Evolutionary conservation across 2,113 vertebrate genomes (phyloP), one percentile per base, ranked within the genome.

Genomic region (Heterotis niloticus): DNA sequence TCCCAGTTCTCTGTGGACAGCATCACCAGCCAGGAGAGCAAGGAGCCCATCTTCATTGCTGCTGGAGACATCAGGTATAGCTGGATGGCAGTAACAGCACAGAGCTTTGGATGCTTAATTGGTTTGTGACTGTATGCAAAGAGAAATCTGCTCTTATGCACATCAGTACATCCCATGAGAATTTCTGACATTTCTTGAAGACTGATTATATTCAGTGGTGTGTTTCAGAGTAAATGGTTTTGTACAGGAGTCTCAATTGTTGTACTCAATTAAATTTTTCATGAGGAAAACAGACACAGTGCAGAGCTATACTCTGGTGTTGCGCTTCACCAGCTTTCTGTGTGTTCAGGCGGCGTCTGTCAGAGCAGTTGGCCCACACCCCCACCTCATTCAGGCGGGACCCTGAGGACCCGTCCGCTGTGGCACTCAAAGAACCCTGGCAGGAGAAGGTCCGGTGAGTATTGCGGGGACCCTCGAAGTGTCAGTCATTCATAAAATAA

Each of bases 1-100:
- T 98, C 96, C 56, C 97, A 99, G 93, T 99, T 99, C 82, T 99
- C 97, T 0, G 96, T 98, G 85, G 97, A 99, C 90, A 98, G 96
- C 88, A 96, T 98, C 92, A 96, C 95, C 81, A 99, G 97, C 81
- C 95, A 96, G 87, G 97, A 98, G 86, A 98, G 94, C 93, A 93
- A 96, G 18, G 96, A 98, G 82, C 96, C 96, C 0, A 92, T 98
- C 5, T 99, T 96, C 90, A 98, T 99, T 9, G 96, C 96, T 0
- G 97, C 97, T 0, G 97, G 97, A 0, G 97, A 99, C 77, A 99
- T 98, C 90, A 94, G 97, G 97, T 98, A 78, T 24, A 23, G 28
- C 59, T 44, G 17, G 13, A 7, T 59, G 9, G 81, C 0, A 62
- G 56, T 28, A 4, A 10, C 23, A n/a, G 18, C 64, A 4, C 64